Evolutionary conservation across 2,797 vertebrate genomes (phyloP).

Genomic region (Morelia viridis): DNA sequence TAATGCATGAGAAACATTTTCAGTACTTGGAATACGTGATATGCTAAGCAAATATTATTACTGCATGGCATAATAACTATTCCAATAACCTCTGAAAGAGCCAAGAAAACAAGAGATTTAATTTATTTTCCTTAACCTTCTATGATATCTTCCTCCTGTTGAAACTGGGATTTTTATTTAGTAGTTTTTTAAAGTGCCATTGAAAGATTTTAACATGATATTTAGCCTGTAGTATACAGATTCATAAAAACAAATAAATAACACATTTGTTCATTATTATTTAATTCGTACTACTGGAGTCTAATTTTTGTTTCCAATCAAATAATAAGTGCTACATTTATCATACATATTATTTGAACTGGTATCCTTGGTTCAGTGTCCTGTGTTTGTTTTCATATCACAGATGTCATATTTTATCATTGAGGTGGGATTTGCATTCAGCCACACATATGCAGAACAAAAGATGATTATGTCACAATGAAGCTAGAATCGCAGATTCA

Average conservation of each 20-base stretch:
- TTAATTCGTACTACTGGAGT: neutral
- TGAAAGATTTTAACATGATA: neutral
- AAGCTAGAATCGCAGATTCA: neutral
- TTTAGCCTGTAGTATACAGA: neutral
- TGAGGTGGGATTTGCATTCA: neutral
- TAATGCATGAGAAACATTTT: neutral
- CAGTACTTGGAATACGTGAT: neutral
- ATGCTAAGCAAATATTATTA: neutral
- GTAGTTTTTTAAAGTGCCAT: neutral
- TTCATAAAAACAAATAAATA: neutral
- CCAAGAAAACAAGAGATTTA: neutral
- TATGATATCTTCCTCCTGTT: neutral
- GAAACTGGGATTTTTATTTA: neutral
- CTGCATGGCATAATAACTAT: neutral
- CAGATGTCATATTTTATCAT: neutral
- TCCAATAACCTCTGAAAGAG: neutral
- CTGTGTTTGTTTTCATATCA: neutral
- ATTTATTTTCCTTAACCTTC: neutral
- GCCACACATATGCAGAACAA: neutral
- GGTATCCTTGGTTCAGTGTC: neutral
- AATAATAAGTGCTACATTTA: neutral
- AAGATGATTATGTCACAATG: constrained; percentile 19
- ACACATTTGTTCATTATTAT: neutral
- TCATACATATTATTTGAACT: neutral
- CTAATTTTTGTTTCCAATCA: neutral